Conservation (phyloP, 2,797 vertebrate genomes). For the Aulostomus chinensis region DNA sequence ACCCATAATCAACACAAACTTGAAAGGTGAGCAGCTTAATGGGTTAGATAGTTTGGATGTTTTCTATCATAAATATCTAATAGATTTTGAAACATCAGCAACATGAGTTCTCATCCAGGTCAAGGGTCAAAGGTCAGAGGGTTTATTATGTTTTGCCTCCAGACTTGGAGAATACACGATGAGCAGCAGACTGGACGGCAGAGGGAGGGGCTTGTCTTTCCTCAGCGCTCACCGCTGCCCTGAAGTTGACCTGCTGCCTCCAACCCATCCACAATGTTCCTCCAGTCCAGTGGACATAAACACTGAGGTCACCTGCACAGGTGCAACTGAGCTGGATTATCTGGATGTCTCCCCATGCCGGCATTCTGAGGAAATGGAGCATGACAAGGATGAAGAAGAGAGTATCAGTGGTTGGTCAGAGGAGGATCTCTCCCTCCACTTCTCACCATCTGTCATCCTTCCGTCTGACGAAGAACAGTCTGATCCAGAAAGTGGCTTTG, state of each 20-base stretch:
- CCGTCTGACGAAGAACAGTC: conserved; percentile 63
- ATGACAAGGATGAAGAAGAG: conserved; percentile 41
- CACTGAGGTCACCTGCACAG: conserved; percentile 1
- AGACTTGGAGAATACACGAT: background rate
- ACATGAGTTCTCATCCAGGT: no score
- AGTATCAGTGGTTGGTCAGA: conserved; percentile 68
- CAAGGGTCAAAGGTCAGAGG: no score
- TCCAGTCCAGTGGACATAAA: background rate
- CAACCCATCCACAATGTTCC: background rate
- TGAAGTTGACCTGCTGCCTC: conserved; percentile 34
- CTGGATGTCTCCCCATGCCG: conserved; percentile 73
- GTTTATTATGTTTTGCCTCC: no score
- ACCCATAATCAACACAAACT: no score
- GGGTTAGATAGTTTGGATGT: no score
- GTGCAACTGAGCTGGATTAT: conserved; percentile 44
- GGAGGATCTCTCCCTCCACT: conserved; percentile 66
- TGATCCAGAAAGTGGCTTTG: conserved; percentile 60
- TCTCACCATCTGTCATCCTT: conserved; percentile 54
- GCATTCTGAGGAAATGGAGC: conserved; percentile 12
- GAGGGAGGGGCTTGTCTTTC: conserved; percentile 9
- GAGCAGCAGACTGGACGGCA: conserved; percentile 1
- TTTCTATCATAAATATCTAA: no score
- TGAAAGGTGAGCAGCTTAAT: no score
- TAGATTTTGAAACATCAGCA: no score
- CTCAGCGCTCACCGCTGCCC: conserved; percentile 55